Evolutionary conservation across 2,113 vertebrate species (phyloP).

Genomic region (Narcine bancroftii): DNA sequence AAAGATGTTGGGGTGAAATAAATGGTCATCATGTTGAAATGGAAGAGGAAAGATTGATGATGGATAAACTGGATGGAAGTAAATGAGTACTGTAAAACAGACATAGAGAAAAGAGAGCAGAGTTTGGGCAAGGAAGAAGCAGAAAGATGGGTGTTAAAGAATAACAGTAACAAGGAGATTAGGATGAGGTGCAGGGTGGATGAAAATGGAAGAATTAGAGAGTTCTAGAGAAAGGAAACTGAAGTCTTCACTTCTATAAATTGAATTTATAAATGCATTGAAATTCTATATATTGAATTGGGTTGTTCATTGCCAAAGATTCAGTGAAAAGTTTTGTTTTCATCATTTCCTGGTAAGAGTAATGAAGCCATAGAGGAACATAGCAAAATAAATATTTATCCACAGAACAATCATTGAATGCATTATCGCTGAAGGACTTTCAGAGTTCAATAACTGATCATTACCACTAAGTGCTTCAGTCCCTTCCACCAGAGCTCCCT

Average conservation of each 20-base stretch:
- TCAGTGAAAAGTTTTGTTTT: too few species aligned
- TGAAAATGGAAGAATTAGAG: background rate
- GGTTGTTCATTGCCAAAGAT: too few species aligned
- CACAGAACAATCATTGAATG: background rate
- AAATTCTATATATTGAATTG: too few species aligned
- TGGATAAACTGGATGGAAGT: background rate
- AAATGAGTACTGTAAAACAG: background rate
- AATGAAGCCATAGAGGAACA: background rate
- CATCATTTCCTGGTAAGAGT: too few species aligned
- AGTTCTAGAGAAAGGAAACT: too few species aligned
- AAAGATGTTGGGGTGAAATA: background rate
- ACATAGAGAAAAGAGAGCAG: background rate
- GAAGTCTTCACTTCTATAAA: too few species aligned
- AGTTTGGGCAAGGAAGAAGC: background rate
- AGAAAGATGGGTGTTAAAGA: background rate
- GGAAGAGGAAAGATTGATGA: background rate
- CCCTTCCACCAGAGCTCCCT: slow-evolving; percentile 3
- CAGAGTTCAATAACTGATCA: slow-evolving; percentile 6
- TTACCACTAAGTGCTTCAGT: background rate
- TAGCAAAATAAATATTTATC: slow-evolving; percentile 8
- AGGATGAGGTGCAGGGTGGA: background rate
- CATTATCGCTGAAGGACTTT: background rate
- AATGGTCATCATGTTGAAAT: background rate
- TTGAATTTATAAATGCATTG: too few species aligned
- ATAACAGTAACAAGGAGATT: too few species aligned